Evolutionary conservation across 1,140 invertebrate species (phyloP), one percentile per base, ranked within the genome.

Genomic region (Listronotus bonariensis): DNA sequence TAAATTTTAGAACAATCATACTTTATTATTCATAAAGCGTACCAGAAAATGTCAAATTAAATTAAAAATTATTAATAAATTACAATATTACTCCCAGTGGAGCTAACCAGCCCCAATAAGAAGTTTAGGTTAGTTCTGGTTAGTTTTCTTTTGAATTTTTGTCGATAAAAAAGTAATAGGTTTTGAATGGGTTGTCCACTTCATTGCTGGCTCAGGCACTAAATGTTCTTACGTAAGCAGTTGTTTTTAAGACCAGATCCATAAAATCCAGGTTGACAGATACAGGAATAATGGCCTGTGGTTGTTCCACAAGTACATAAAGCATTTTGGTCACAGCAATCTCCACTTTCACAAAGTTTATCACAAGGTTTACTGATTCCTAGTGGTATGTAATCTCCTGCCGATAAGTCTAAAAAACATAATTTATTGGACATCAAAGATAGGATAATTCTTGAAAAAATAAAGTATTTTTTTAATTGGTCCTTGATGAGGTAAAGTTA

Each of bases 221-320:
- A n/a, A n/a, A n/a, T n/a, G n/a, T 38, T 65, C 68, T 61, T 46
- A 70, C 68, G 68, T 26, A 82, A 78, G 69, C 89, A 90, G 20
- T 82, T 82, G 34, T 82, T 83, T 68, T 72, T 76, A 0, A 89
- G 71, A 5, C 88, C 89, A 18, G 82, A 84, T 26, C 89, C 89
- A 75, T 86, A 89, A 68, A 84, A 87, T 14, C 89, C 89, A 6
- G 80, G 73, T 17, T 81, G 80, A 71, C 89, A 91, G 6, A 88
- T 76, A 68, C 89, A 91, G 17, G 85, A 81, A 74, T 88, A 90
- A 62, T 87, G 85, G 3, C 89, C 89, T 3, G 86, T 87, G 18
- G 85, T 81, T 4, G 85, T 88, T 0, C 87, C 88, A 75, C 89
- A 91, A 9, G 82, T 80, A 71, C 89, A 91, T 5, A 79, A 76